Evolutionary conservation across 2,113 vertebrate genomes (phyloP).

Genomic region (Catagonus wagneri): DNA sequence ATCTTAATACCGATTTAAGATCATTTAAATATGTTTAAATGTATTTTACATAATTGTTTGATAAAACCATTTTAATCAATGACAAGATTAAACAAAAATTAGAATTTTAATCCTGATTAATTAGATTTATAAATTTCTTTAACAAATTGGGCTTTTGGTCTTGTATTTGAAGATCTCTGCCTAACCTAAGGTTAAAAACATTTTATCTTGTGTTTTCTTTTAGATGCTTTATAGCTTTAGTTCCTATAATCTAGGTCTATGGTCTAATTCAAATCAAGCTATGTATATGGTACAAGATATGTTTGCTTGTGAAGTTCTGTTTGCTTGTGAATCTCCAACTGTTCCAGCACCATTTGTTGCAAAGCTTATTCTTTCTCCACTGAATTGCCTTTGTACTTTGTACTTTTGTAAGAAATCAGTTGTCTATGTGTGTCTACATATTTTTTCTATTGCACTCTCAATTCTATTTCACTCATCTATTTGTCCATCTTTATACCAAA

Average conservation of each 20-base stretch:
- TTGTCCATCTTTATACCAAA: background rate
- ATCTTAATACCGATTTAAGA: background rate
- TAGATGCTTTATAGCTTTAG: background rate
- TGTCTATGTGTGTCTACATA: background rate
- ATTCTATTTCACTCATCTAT: background rate
- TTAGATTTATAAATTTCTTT: background rate
- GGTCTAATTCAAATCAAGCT: background rate
- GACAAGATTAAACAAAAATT: background rate
- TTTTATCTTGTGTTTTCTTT: background rate
- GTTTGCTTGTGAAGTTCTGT: background rate
- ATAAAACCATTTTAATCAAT: background rate
- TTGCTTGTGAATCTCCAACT: background rate
- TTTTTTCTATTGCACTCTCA: background rate
- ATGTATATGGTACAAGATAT: background rate
- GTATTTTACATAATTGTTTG: background rate
- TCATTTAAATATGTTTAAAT: background rate
- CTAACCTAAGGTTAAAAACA: background rate
- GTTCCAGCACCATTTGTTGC: background rate
- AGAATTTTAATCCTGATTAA: background rate
- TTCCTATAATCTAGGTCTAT: background rate
- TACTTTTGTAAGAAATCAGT: background rate
- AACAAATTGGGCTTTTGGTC: background rate
- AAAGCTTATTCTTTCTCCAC: background rate
- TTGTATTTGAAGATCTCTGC: background rate
- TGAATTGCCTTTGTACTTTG: background rate